Conservation (phyloP, 1,140 invertebrate species). For the Eubasilissa regina region DNA sequence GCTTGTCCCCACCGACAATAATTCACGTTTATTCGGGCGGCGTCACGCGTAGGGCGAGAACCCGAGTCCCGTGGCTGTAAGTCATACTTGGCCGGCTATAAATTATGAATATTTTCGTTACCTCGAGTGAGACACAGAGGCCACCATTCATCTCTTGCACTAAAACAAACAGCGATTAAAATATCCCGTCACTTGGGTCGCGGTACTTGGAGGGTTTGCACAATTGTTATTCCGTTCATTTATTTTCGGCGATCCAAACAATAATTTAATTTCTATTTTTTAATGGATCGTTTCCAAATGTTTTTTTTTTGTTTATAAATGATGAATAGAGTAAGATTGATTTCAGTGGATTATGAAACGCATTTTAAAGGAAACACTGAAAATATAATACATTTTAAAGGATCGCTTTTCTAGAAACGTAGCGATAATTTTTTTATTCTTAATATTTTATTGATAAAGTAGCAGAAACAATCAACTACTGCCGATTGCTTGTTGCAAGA, state of each 20-base stretch:
- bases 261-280: not conserved
- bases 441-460: no score
- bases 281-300: not conserved
- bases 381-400: no score
- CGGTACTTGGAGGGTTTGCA: slow-evolving; percentile 19
- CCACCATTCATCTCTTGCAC: slow-evolving; percentile 53
- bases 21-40: slow-evolving; percentile 13
- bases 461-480: no score
- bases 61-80: slow-evolving; percentile 6
- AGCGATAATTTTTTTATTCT: no score
- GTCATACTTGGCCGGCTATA: slow-evolving; percentile 24
- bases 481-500: no score
- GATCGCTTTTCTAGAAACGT: no score
- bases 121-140: slow-evolving; percentile 44
- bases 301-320: no score
- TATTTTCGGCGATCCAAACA: not conserved
- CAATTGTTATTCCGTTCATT: not conserved
- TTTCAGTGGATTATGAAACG: no score
- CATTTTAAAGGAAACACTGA: no score
- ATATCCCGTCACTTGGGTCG: slow-evolving; percentile 43
- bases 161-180: slow-evolving; percentile 59
- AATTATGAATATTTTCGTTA: slow-evolving; percentile 51
- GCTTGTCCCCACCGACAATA: slow-evolving; percentile 19
- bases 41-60: slow-evolving; percentile 25
- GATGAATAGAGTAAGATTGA: no score